Conservation (phyloP, 2,113 vertebrate genomes). For the Mesocricetus auratus region DNA sequence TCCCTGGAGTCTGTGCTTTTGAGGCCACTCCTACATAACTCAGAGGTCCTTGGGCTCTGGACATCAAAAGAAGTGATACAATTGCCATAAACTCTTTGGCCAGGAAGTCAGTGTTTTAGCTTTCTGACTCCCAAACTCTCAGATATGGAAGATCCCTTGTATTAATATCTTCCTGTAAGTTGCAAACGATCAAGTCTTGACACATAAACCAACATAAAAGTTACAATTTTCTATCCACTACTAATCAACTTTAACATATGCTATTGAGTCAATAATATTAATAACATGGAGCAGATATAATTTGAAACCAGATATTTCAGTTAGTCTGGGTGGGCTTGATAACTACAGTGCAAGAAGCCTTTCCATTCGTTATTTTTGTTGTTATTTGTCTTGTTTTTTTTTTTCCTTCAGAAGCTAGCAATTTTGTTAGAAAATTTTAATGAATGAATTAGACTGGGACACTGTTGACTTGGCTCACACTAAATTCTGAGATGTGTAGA, state of each 20-base stretch:
- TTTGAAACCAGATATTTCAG: slow-evolving; percentile 38
- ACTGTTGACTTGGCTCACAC: background rate
- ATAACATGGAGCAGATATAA: slow-evolving; percentile 18
- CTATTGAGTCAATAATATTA: slow-evolving; percentile 3
- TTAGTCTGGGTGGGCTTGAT: background rate
- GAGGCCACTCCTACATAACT: slow-evolving; percentile 33
- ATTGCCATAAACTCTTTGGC: slow-evolving; percentile 11
- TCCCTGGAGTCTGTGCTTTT: slow-evolving; percentile 28
- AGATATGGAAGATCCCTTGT: slow-evolving; percentile 33
- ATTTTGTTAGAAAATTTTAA: slow-evolving; percentile 16
- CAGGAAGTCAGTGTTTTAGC: slow-evolving; percentile 40
- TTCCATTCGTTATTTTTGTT: background rate
- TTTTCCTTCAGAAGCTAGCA: slow-evolving; percentile 1
- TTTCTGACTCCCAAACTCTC: slow-evolving; percentile 30
- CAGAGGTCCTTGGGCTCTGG: slow-evolving; percentile 43
- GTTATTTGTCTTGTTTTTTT: slow-evolving; percentile 40
- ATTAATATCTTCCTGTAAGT: background rate
- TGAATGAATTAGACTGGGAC: background rate
- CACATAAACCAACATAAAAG: slow-evolving; percentile 43
- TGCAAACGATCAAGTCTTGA: slow-evolving; percentile 40
- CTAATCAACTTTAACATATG: background rate
- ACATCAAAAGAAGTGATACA: slow-evolving; percentile 54
- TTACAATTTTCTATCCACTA: slow-evolving; percentile 13
- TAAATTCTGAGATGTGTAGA: slow-evolving; percentile 6
- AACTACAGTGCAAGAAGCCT: background rate